Percentiles rank a stretch among this genome's conserved stretches.
Evolutionary conservation across 2,113 vertebrate species (phyloP).

Genomic region (Poeciliopsis retropinna): DNA sequence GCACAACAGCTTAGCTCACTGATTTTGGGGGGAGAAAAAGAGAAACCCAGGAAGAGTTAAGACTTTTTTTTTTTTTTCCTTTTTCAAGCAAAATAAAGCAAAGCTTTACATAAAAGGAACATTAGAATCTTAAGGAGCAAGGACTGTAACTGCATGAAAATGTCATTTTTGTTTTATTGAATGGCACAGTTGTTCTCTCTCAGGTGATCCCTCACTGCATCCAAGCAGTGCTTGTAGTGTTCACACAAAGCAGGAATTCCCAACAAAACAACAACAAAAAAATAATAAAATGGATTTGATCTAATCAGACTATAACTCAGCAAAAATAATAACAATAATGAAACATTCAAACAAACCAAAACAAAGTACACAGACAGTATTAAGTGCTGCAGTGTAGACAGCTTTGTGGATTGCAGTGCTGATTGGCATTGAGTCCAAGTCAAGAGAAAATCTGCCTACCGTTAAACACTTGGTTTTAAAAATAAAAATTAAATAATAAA

Average conservation of each 20-base stretch:
- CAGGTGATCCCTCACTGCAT: slow-evolving; percentile 6
- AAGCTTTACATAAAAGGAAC: slow-evolving; percentile 3
- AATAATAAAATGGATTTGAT: background rate
- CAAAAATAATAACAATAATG: background rate
- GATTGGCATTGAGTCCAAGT: slow-evolving; percentile 10
- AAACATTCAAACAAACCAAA: background rate
- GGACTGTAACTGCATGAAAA: slow-evolving; percentile 3
- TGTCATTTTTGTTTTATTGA: background rate
- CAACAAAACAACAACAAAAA: no score
- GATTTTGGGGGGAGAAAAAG: slow-evolving; percentile 8
- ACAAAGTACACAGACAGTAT: background rate
- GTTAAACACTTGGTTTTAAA: slow-evolving; percentile 24
- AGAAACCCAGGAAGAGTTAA: background rate
- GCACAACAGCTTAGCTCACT: slow-evolving; percentile 36
- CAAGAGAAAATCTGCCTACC: background rate
- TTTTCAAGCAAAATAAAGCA: slow-evolving; percentile 15
- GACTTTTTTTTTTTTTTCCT: slow-evolving; percentile 10
- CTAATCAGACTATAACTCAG: background rate
- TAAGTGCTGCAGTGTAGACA: background rate
- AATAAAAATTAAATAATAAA: slow-evolving; percentile 18
- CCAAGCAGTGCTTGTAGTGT: slow-evolving; percentile 1
- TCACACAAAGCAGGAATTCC: background rate
- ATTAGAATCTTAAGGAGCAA: background rate
- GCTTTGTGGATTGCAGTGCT: background rate
- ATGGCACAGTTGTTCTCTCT: slow-evolving; percentile 18